Base-by-base conservation (phyloP, 2,888 invertebrate species). In the Nemapogon koenigi region DNA sequence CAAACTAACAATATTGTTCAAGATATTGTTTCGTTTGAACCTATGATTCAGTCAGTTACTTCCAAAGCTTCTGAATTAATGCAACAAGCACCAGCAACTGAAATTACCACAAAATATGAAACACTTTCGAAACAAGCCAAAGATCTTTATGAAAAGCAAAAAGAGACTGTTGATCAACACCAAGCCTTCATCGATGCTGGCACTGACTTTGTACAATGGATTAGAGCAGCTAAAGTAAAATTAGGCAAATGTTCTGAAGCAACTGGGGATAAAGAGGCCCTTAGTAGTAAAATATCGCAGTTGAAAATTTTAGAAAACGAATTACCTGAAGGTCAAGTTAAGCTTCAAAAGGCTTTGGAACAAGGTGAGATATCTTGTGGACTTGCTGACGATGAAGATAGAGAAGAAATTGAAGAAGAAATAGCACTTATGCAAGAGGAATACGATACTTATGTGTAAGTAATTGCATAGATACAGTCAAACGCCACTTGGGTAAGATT, bases 21-120 rank as follows among this genome's bases (percentile, higher is more conserved):
- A 75, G 97, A 97, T 70, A 96, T 97, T 58, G 93, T 94, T 48
- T 93, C 95, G 37, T 94, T 96, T 70, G 95, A 97, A 65, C 96
- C 96, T 36, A 95, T 97, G 92, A 94, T 97, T 52, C 94, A 95
- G 64, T 95, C 95, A 29, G 94, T 96, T 27, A 89, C 93, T 39
- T 91, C 90, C 37, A 97, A 96, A 78, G 96, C 95, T 45, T 93
- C 92, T 50, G 94, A 94, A 70, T 80, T 96, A 49, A 90, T 91
- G 70, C 92, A 94, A 71, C 91, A 91, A 43, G 91, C 90, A 38
- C 94, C 95, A 2, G 94, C 94, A 8, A 90, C 92, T 16, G 94
- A 94, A 72, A 94, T 97, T 41, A 91, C 94, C 2, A 88, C 84
- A 41, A 94, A 95, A 70, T 97, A 97, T 58, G 91, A 94, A 67